Percentiles rank a stretch among this genome's conserved stretches.
These are phyloP conservation scores for Scaptomyza caliginosa DNA, from an alignment of 2,888 invertebrate genomes.

Conservation along the genomic window DNA sequence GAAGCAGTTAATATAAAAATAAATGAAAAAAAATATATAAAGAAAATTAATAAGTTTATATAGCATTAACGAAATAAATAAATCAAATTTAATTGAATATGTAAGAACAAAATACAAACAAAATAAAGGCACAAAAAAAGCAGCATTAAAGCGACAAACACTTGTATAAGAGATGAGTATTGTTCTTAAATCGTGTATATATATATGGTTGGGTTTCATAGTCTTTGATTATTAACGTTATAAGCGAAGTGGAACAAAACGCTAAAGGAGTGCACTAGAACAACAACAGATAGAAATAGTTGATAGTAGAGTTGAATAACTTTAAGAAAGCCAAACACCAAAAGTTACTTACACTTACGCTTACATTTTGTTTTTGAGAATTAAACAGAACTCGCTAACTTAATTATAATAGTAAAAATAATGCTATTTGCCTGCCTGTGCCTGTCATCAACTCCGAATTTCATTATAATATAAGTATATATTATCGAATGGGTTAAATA, in stretches of 20 bases:
- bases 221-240: slow-evolving; percentile 18
- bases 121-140: slow-evolving; percentile 47
- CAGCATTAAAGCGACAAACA: slow-evolving; percentile 48
- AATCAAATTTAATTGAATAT: slow-evolving; percentile 12
- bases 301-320: slow-evolving; percentile 30
- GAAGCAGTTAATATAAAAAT: slow-evolving; percentile 64
- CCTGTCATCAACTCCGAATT: slow-evolving; percentile 81
- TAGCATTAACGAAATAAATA: slow-evolving; percentile 35
- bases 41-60: slow-evolving; percentile 54
- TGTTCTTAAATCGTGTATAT: slow-evolving; percentile 12
- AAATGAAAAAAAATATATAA: slow-evolving; percentile 57
- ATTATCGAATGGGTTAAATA: slow-evolving; percentile 43
- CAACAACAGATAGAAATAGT: slow-evolving; percentile 45
- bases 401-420: slow-evolving; percentile 28
- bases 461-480: slow-evolving; percentile 64
- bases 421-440: slow-evolving; percentile 33
- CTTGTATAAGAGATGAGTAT: slow-evolving; percentile 20
- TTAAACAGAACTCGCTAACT: slow-evolving; percentile 51
- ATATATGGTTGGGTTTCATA: slow-evolving; percentile 3
- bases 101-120: slow-evolving; percentile 26
- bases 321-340: slow-evolving; percentile 69
- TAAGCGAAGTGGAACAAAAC: slow-evolving; percentile 25
- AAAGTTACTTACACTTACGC: slow-evolving; percentile 52
- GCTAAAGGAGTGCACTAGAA: slow-evolving; percentile 44
- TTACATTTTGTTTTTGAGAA: slow-evolving; percentile 23